Evolutionary conservation across 2,888 invertebrate species (phyloP).

Genomic region (Actias luna): DNA sequence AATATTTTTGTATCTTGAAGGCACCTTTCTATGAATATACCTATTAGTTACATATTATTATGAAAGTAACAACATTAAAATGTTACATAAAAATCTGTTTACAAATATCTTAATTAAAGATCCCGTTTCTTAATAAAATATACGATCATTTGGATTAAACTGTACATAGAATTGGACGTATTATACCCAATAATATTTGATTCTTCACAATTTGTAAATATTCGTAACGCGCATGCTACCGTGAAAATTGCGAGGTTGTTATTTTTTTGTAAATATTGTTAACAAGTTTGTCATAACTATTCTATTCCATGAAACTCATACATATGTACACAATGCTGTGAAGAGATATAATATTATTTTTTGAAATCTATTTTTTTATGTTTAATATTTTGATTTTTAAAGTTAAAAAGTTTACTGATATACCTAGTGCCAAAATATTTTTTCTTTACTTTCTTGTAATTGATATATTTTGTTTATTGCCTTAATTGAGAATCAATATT

Average conservation of each 20-base stretch:
- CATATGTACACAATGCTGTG: slow-evolving; percentile 53
- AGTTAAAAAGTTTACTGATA: slow-evolving; percentile 41
- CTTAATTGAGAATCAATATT: slow-evolving; percentile 30
- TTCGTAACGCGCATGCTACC: slow-evolving; percentile 23
- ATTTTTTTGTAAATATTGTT: slow-evolving; percentile 74
- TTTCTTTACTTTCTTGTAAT: slow-evolving; percentile 51
- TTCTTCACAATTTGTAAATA: slow-evolving; percentile 31
- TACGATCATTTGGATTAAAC: neutral
- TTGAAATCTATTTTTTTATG: slow-evolving; percentile 52
- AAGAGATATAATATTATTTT: slow-evolving; percentile 59
- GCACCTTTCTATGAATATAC: neutral
- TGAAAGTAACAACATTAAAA: neutral
- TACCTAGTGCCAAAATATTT: slow-evolving; percentile 73
- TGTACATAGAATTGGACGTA: slow-evolving; percentile 7
- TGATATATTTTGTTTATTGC: slow-evolving; percentile 37
- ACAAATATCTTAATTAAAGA: neutral
- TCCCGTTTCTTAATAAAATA: neutral
- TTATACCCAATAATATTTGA: slow-evolving; percentile 7
- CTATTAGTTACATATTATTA: neutral
- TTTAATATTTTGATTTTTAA: slow-evolving; percentile 48
- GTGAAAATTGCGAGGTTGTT: slow-evolving; percentile 59
- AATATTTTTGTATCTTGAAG: neutral
- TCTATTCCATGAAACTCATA: slow-evolving; percentile 50
- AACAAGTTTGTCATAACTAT: slow-evolving; percentile 53
- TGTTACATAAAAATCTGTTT: neutral